Base-by-base conservation (phyloP, 2,888 invertebrate genomes). In the Orthosia cruda region DNA sequence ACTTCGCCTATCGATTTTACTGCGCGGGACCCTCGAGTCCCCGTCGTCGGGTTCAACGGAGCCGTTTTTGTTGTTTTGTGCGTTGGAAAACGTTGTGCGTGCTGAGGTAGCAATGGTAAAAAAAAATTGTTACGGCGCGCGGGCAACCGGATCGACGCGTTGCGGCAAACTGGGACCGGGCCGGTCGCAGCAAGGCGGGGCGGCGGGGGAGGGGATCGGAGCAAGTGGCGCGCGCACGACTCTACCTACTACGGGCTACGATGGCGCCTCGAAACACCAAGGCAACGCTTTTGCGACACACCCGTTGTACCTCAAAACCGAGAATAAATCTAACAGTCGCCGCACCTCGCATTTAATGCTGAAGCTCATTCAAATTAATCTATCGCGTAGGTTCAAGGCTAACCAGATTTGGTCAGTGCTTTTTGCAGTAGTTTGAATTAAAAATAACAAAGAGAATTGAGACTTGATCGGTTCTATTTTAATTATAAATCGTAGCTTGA, bases 161-260 rank as follows among this genome's bases (percentile, higher is more conserved):
- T 96, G 96, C 96, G 95, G 95, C 94, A 93, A 93, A 96, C 96
- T 96, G 96, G 95, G 95, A 92, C 92, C 93, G 92, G 91, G 94
- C 93, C 91, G 92, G 93, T 92, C 93, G 92, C 91, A 90, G 93
- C 90, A 91, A 91, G 91, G 91, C 88, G 93, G 91, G 91, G 92
- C 90, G 92, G 85, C 71, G 87, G 88, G 80, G 88, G 91, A 91
- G 90, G 90, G 92, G 91, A 90, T 91, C 91, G 89, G 90, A 92
- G 93, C 94, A 91, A 94, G 95, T 92, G 95, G 96, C 96, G 96
- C 96, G 96, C 96, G 96, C 96, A 95, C 94, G 91, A 89, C 93
- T 94, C 93, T 93, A 92, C 94, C 93, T 94, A 95, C 95, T 95
- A 95, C 95, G 94, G 91, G 89, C 93, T 94, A 94, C 94, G 95